Evolutionary conservation across 2,888 invertebrate species (phyloP).

Genomic region (Erebia palarica): DNA sequence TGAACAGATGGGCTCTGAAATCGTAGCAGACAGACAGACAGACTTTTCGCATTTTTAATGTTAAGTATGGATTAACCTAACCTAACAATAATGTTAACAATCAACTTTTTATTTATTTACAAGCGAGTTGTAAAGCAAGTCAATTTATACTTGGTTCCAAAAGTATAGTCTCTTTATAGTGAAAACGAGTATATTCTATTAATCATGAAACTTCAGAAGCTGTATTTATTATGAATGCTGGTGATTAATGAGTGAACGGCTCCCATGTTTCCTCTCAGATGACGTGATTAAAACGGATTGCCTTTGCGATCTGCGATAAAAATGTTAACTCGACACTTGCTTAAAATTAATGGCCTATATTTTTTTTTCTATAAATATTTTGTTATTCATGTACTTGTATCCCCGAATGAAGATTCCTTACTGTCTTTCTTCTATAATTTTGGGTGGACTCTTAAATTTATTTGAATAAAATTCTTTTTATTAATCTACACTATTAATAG

Average conservation of each 20-base stretch:
- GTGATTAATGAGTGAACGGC: conserved; percentile 46
- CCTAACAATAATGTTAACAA: too few species aligned
- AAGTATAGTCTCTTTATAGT: neutral
- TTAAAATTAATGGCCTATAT: conserved; percentile 35
- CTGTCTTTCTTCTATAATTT: conserved; percentile 14
- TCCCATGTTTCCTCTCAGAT: conserved; percentile 48
- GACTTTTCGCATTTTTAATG: too few species aligned
- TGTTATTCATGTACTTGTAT: too few species aligned
- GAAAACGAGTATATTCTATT: neutral
- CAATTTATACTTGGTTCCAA: neutral
- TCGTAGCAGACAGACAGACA: too few species aligned
- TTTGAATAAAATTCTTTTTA: neutral
- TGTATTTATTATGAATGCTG: conserved; percentile 43
- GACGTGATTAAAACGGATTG: conserved; percentile 49
- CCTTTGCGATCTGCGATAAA: conserved; percentile 43
- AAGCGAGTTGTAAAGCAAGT: neutral
- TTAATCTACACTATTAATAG: too few species aligned
- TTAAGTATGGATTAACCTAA: too few species aligned
- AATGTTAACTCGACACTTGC: conserved; percentile 43
- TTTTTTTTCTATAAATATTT: conserved; percentile 10
- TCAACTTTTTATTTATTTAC: too few species aligned
- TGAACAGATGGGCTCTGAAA: too few species aligned
- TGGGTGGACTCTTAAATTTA: conserved; percentile 10
- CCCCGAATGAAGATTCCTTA: too few species aligned
- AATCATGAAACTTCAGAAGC: conserved; percentile 13